A percentile compares a stretch with the other conserved stretches of the same genome.
These are phyloP conservation scores for Xyrauchen texanus DNA, from an alignment of 2,113 vertebrate genomes.

Conservation along the genomic window DNA sequence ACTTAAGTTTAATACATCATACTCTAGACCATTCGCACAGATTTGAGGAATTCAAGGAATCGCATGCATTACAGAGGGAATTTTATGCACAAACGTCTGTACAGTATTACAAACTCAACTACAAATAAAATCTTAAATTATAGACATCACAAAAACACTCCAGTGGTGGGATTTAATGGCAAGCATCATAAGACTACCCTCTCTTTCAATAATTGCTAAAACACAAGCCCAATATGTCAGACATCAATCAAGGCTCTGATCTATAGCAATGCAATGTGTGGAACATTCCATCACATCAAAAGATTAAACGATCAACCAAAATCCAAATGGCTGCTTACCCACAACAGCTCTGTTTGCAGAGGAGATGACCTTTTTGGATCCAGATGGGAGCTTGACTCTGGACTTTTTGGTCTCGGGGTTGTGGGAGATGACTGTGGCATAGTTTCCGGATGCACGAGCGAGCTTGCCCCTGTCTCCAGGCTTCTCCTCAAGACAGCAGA, in stretches of 20 bases:
- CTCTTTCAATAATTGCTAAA: too few species aligned
- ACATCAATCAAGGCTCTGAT: too few species aligned
- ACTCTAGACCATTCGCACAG: too few species aligned
- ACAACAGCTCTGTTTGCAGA: constrained; percentile 97
- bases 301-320: not conserved
- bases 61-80: too few species aligned
- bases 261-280: too few species aligned
- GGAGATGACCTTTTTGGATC: constrained; percentile 95
- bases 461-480: constrained; percentile 94
- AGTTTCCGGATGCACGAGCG: constrained; percentile 95
- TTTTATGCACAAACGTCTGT: not conserved
- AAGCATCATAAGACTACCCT: not conserved
- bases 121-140: too few species aligned
- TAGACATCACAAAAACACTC: too few species aligned
- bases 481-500: constrained; percentile 97
- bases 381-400: constrained; percentile 94
- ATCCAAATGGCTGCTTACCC: constrained; percentile 73
- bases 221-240: too few species aligned
- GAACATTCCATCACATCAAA: not conserved
- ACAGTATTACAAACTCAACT: too few species aligned
- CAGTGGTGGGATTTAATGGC: too few species aligned
- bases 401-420: constrained; percentile 97
- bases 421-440: constrained; percentile 97
- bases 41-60: too few species aligned
- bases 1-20: too few species aligned